Percentiles rank a stretch among this genome's conserved stretches.
Evolutionary conservation across 2,888 invertebrate genomes (phyloP).

Genomic region (Philaethria dido): DNA sequence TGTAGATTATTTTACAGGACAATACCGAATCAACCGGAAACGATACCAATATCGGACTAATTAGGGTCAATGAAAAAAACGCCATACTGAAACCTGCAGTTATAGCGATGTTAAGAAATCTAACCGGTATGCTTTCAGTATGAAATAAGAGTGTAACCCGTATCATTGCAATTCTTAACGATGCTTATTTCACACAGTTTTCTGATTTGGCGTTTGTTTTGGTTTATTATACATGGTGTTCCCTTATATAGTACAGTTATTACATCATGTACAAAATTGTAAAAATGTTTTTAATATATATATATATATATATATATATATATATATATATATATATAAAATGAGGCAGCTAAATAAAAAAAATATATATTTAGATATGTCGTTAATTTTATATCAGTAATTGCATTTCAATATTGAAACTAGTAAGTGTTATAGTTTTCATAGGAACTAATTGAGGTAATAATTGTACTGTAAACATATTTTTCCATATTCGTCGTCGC

Average conservation of each 20-base stretch:
- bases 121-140: conserved; percentile 42
- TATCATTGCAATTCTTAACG: conserved; percentile 1
- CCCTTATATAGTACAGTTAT: background rate
- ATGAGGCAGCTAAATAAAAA: too few relatives aligned
- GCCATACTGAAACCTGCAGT: conserved; percentile 39
- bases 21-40: conserved; percentile 23
- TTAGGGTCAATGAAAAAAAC: conserved; percentile 19
- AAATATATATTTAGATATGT: too few relatives aligned
- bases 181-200: conserved; percentile 8
- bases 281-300: too few relatives aligned
- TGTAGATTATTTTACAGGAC: conserved; percentile 35
- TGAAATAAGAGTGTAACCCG: background rate
- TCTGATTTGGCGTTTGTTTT: conserved; percentile 1
- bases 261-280: background rate
- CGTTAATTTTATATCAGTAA: too few relatives aligned
- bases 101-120: conserved; percentile 44
- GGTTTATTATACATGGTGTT: background rate
- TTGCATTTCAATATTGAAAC: too few relatives aligned
- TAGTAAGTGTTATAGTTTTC: too few relatives aligned
- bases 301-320: too few relatives aligned
- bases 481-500: background rate
- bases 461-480: background rate
- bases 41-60: conserved; percentile 15
- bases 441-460: background rate
- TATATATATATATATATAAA: too few relatives aligned